Percentiles rank a stretch among this genome's conserved stretches.
Evolutionary conservation across 1,140 invertebrate species (phyloP).

Genomic region (Zaprionus africanus): DNA sequence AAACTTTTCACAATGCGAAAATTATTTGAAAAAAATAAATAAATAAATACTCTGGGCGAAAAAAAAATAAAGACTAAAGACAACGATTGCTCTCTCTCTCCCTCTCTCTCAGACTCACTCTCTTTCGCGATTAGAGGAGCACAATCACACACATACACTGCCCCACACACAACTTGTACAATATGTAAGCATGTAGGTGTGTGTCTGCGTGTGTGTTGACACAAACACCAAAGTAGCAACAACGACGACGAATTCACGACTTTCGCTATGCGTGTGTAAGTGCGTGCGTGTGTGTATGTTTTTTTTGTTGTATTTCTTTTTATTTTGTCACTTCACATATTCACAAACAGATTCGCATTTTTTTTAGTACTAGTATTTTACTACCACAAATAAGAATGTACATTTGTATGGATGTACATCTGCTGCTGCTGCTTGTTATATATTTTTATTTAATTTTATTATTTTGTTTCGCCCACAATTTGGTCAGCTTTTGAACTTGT

Average conservation of each 20-base stretch:
- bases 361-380: conserved; percentile 44
- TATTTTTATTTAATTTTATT: conserved; percentile 14
- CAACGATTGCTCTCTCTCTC: conserved; percentile 33
- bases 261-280: conserved; percentile 51
- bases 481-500: conserved; percentile 42
- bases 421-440: conserved; percentile 35
- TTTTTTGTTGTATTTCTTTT: conserved; percentile 9
- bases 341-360: conserved; percentile 48
- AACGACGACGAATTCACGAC: conserved; percentile 63
- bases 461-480: conserved; percentile 48
- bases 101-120: conserved; percentile 26
- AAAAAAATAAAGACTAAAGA: conserved; percentile 52
- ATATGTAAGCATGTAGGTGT: conserved; percentile 17
- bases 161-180: conserved; percentile 17
- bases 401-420: conserved; percentile 38
- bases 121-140: conserved; percentile 44
- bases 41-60: conserved; percentile 50
- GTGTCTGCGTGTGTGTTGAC: conserved; percentile 33
- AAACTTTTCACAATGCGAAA: conserved; percentile 69
- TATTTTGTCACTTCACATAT: conserved; percentile 52
- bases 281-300: conserved; percentile 17
- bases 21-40: conserved; percentile 57
- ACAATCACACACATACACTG: not conserved
- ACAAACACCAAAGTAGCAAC: conserved; percentile 35
- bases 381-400: conserved; percentile 41